phyloP scores from a whole-genome alignment of 2,797 vertebrate genomes.

The Petrocephalus sullivani region DNA sequence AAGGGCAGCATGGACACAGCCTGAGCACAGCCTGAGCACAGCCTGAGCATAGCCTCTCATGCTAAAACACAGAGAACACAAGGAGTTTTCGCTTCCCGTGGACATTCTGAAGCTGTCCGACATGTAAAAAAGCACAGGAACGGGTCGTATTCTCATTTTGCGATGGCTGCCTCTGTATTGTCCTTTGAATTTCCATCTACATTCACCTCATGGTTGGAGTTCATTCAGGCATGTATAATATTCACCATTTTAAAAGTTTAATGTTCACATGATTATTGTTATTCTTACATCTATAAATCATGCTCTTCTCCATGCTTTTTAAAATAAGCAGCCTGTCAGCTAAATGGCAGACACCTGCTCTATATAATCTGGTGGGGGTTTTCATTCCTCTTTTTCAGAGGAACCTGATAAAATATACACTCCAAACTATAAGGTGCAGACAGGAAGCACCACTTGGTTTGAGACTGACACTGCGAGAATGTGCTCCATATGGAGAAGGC shows the following conservation, averaged over 20 bases:
- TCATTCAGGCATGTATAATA: conserved; percentile 22
- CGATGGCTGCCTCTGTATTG: neutral
- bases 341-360: conserved; percentile 26
- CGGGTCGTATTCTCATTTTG: neutral
- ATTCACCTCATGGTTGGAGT: conserved; percentile 5
- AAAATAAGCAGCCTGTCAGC: conserved; percentile 29
- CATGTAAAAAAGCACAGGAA: neutral
- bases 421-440: conserved; percentile 15
- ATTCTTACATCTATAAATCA: conserved; percentile 26
- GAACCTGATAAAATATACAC: conserved; percentile 18
- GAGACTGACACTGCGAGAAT: conserved; percentile 15
- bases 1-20: neutral
- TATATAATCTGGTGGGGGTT: neutral
- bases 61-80: neutral
- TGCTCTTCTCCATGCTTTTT: conserved; percentile 15
- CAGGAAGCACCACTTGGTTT: conserved; percentile 17
- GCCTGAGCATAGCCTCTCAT: neutral
- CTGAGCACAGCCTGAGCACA: neutral
- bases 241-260: conserved; percentile 29
- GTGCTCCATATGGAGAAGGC: conserved; percentile 20
- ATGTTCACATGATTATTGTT: conserved; percentile 23
- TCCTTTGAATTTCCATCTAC: neutral
- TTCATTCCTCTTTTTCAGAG: conserved; percentile 4
- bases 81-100: neutral
- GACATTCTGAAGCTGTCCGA: neutral